Evolutionary conservation across 2,797 vertebrate genomes (phyloP).

Genomic region (Taeniopygia guttata): DNA sequence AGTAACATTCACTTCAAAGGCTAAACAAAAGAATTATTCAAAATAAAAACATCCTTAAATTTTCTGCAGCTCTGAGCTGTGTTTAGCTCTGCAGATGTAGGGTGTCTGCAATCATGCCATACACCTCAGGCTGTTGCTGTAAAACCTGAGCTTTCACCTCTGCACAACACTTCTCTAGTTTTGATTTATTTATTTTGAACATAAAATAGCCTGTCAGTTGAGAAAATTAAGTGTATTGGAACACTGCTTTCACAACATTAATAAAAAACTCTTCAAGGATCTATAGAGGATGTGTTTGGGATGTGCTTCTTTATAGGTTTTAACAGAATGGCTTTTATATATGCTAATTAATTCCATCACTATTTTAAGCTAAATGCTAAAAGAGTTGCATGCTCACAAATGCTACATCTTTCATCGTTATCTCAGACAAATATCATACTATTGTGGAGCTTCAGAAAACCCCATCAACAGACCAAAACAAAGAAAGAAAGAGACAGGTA

Average conservation of each 20-base stretch:
- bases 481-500: not conserved
- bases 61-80: not conserved
- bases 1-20: not conserved
- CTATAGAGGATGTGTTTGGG: not conserved
- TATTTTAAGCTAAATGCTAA: not conserved
- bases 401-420: not conserved
- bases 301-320: not conserved
- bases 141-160: constrained; percentile 7
- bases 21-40: not conserved
- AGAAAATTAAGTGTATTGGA: constrained; percentile 8
- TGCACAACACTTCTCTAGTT: not conserved
- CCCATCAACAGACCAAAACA: not conserved
- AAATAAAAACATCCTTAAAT: constrained; percentile 7
- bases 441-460: not conserved
- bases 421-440: not conserved
- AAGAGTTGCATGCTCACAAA: not conserved
- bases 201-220: not conserved
- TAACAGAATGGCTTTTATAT: not conserved
- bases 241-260: not conserved
- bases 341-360: not conserved
- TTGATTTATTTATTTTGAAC: not conserved
- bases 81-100: constrained; percentile 15
- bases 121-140: not conserved
- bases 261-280: not conserved
- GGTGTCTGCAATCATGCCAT: not conserved